Evolutionary conservation across 2,797 vertebrate genomes (phyloP).

Genomic region (Oreonectes daqikongensis): DNA sequence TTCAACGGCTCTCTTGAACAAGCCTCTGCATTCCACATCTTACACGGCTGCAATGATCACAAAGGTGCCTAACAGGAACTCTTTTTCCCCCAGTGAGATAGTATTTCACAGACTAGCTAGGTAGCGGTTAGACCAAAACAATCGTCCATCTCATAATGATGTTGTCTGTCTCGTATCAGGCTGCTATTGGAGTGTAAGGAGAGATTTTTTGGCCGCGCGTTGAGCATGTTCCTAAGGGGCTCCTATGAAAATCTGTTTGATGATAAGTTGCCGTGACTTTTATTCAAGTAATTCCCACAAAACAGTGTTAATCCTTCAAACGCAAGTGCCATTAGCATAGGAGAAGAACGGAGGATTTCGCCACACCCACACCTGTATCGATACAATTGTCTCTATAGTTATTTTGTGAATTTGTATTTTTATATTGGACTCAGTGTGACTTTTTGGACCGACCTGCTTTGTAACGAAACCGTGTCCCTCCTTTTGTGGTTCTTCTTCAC

Average conservation of each 20-base stretch:
- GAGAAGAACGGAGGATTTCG: conserved; percentile 68
- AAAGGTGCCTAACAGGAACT: conserved; percentile 77
- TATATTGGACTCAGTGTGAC: conserved; percentile 80
- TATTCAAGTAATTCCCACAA: conserved; percentile 64
- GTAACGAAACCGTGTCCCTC: conserved; percentile 73
- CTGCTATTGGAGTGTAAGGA: background rate
- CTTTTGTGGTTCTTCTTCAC: conserved; percentile 62
- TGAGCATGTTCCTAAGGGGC: conserved; percentile 36
- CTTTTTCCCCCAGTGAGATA: conserved; percentile 67
- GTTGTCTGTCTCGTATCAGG: conserved; percentile 32
- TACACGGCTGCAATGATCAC: conserved; percentile 77
- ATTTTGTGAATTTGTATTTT: conserved; percentile 88
- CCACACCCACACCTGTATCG: conserved; percentile 73
- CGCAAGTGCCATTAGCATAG: conserved; percentile 85
- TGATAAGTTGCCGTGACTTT: conserved; percentile 47
- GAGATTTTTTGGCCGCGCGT: background rate
- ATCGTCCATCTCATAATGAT: conserved; percentile 57
- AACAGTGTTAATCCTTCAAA: conserved; percentile 74
- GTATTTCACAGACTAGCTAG: conserved; percentile 64
- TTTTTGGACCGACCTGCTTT: conserved; percentile 81
- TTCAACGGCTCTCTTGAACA: conserved; percentile 61
- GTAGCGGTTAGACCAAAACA: conserved; percentile 59
- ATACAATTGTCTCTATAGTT: conserved; percentile 79
- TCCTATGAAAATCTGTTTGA: conserved; percentile 46
- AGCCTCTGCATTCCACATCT: conserved; percentile 75